Conservation (phyloP, 1,140 invertebrate species). For the Ptiloglossa arizonensis region DNA sequence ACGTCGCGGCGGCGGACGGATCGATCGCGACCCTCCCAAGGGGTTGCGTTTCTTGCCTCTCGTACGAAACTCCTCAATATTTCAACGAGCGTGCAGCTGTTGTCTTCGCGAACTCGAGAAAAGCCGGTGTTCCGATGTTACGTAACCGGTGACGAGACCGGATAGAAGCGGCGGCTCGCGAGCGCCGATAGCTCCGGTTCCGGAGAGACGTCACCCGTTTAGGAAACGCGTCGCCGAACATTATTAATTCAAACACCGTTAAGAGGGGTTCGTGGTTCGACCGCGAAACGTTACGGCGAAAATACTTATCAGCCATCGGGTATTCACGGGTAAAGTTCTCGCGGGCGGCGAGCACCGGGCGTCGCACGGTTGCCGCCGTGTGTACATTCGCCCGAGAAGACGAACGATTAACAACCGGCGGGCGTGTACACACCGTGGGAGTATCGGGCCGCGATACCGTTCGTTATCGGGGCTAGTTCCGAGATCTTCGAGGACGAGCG, state of each 20-base stretch:
- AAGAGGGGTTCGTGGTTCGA: conserved; percentile 47
- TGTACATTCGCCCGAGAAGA: conserved; percentile 39
- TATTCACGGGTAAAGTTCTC: conserved; percentile 64
- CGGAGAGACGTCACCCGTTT: conserved; percentile 36
- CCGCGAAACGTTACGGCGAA: conserved; percentile 45
- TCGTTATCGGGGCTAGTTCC: not conserved
- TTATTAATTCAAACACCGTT: conserved; percentile 68
- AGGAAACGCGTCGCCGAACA: conserved; percentile 45
- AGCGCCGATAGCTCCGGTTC: not conserved
- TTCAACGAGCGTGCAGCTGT: conserved; percentile 66
- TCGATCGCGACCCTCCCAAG: conserved; percentile 55
- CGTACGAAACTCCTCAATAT: conserved; percentile 63
- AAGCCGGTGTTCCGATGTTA: conserved; percentile 33
- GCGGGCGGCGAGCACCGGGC: conserved; percentile 21
- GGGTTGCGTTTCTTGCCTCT: conserved; percentile 48
- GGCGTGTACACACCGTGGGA: not conserved
- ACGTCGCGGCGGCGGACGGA: conserved; percentile 16
- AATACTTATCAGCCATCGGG: conserved; percentile 62
- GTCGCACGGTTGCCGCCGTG: not conserved
- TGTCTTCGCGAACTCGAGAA: conserved; percentile 69
- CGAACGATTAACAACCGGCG: conserved; percentile 18
- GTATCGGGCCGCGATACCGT: not conserved
- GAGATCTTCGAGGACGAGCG: too few relatives aligned
- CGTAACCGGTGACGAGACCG: conserved; percentile 11
- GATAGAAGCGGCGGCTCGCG: not conserved